Conservation (phyloP, 2,797 vertebrate species). For the Sebastes kiyomatsui region DNA sequence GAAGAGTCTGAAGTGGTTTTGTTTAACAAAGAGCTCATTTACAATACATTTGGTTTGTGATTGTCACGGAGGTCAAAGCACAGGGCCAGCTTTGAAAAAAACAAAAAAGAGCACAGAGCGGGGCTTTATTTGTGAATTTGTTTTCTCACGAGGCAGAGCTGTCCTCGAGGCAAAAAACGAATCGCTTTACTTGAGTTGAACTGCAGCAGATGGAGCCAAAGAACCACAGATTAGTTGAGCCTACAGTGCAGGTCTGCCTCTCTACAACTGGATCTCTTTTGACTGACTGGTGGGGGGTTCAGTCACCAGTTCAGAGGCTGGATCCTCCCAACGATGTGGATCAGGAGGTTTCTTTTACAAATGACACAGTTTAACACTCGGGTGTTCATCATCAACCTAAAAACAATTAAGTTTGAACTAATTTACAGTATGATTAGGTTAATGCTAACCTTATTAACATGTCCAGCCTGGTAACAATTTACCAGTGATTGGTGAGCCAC, state of each 20-base stretch:
- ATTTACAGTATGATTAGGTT: not conserved
- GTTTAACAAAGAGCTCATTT: slow-evolving; percentile 5
- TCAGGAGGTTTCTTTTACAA: not conserved
- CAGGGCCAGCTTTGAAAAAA: not conserved
- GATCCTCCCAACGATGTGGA: not conserved
- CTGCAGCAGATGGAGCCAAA: slow-evolving; percentile 30
- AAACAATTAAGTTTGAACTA: not conserved
- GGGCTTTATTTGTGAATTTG: not conserved
- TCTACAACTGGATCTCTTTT: not conserved
- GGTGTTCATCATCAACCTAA: not conserved
- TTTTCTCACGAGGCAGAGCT: not conserved
- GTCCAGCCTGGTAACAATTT: not conserved
- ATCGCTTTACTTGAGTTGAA: not conserved
- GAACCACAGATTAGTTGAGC: not conserved
- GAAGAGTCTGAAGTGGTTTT: not conserved
- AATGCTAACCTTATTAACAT: not conserved
- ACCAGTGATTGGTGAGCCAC: not conserved
- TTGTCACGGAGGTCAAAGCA: slow-evolving; percentile 35
- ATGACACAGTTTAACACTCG: too few relatives aligned
- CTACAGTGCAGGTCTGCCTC: not conserved
- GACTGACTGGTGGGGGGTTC: not conserved
- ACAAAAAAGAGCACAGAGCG: not conserved
- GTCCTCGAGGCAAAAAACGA: not conserved
- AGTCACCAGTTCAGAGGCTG: not conserved
- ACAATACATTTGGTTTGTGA: slow-evolving; percentile 4